Evolutionary conservation across 2,888 invertebrate genomes (phyloP).

Genomic region (Cheilosia impressa): DNA sequence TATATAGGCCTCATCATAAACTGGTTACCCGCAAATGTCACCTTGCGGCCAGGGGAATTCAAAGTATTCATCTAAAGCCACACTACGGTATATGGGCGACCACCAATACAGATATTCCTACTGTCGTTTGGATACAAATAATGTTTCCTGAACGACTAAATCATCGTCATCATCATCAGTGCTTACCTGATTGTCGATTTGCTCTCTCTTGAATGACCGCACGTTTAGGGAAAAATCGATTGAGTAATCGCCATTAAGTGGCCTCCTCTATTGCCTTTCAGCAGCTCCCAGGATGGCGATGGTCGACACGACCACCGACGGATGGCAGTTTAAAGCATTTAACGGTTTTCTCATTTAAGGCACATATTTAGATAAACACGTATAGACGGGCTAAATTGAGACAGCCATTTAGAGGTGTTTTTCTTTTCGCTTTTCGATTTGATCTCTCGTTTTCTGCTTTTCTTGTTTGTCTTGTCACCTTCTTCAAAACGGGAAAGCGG

Average conservation of each 20-base stretch:
- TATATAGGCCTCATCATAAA: conserved; percentile 44
- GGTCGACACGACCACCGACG: not conserved
- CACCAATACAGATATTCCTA: conserved; percentile 19
- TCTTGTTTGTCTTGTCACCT: conserved; percentile 11
- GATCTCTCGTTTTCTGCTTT: not conserved
- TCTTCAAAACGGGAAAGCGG: conserved; percentile 4
- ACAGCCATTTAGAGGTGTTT: conserved; percentile 30
- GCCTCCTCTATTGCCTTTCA: conserved; percentile 17
- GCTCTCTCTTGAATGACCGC: conserved; percentile 38
- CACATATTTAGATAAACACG: conserved; percentile 11
- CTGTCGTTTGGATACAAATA: conserved; percentile 16
- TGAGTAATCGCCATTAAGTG: conserved; percentile 55
- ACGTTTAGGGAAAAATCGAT: conserved; percentile 62
- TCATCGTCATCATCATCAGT: conserved; percentile 7
- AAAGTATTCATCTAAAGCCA: conserved; percentile 41
- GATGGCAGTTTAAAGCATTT: not conserved
- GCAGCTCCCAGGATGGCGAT: conserved; percentile 1
- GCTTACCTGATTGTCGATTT: conserved; percentile 41
- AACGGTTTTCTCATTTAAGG: conserved; percentile 23
- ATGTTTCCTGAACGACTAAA: conserved; percentile 24
- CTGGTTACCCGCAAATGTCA: conserved; percentile 62
- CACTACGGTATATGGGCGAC: conserved; percentile 13
- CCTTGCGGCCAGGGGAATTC: conserved; percentile 28
- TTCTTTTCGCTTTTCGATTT: conserved; percentile 1
- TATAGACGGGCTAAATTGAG: not conserved